phyloP scores from a whole-genome alignment of 2,797 vertebrate genomes.

The Betta splendens region DNA sequence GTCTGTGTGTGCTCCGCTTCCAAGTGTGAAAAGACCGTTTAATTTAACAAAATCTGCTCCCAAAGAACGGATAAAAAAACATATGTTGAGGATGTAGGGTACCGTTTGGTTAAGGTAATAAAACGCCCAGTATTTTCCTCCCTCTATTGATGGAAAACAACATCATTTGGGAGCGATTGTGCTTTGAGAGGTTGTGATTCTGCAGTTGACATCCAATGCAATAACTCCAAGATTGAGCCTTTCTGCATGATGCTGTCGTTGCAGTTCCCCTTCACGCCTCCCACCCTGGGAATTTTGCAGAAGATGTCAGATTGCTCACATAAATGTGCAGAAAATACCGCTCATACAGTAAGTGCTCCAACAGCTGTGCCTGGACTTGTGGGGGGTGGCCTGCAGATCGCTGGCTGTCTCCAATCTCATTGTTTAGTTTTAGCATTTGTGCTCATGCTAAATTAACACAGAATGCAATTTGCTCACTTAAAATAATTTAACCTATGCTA shows the following conservation, averaged over 20 bases:
- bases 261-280: neutral
- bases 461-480: slow-evolving; percentile 10
- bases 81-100: neutral
- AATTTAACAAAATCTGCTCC: slow-evolving; percentile 13
- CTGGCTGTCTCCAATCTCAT: slow-evolving; percentile 38
- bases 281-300: slow-evolving; percentile 11
- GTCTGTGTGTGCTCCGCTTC: slow-evolving; percentile 16
- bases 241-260: neutral
- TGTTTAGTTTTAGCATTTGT: slow-evolving; percentile 42
- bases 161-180: slow-evolving; percentile 22
- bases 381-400: slow-evolving; percentile 41
- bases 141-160: slow-evolving; percentile 10
- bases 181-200: slow-evolving; percentile 19
- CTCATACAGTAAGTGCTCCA: slow-evolving; percentile 20
- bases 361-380: slow-evolving; percentile 53
- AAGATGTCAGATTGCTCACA: slow-evolving; percentile 29
- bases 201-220: slow-evolving; percentile 22
- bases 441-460: slow-evolving; percentile 15
- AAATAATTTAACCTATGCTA: slow-evolving; percentile 7
- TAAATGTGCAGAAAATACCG: no score
- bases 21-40: slow-evolving; percentile 9
- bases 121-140: slow-evolving; percentile 11
- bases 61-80: neutral
- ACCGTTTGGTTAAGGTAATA: neutral
- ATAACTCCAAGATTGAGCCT: slow-evolving; percentile 18